A percentile compares a stretch with the other conserved stretches of the same genome.
Evolutionary conservation across 2,888 invertebrate species (phyloP).

Genomic region (Meiosimyza decipiens): DNA sequence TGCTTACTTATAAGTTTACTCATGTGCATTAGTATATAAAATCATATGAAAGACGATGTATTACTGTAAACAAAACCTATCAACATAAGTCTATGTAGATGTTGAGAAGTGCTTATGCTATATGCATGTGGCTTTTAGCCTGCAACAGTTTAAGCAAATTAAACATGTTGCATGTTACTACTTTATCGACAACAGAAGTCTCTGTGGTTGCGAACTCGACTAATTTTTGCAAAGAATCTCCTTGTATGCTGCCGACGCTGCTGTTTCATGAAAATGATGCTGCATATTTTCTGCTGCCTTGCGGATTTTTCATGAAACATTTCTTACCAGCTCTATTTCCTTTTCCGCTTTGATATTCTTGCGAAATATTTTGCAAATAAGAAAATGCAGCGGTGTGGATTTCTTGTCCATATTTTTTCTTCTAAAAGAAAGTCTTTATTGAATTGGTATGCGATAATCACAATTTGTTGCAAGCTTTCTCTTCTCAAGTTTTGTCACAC

Average conservation of each 20-base stretch:
- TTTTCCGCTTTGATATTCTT: background rate
- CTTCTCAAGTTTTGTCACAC: too few species aligned
- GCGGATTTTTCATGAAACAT: background rate
- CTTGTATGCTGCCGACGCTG: background rate
- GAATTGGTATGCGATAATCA: too few species aligned
- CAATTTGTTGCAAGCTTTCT: too few species aligned
- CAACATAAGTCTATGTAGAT: background rate
- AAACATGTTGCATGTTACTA: background rate
- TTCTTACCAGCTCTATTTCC: too few species aligned
- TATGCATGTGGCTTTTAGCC: background rate
- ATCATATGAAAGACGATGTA: too few species aligned
- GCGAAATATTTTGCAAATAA: too few species aligned
- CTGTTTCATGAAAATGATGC: background rate
- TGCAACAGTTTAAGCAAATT: background rate
- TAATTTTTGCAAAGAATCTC: slow-evolving; percentile 45
- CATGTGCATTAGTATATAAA: background rate
- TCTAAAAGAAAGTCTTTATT: too few species aligned
- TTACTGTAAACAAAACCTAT: too few species aligned
- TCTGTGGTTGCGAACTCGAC: slow-evolving; percentile 9
- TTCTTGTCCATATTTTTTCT: too few species aligned
- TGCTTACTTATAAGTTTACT: background rate
- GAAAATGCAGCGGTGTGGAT: too few species aligned
- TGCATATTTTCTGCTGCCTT: background rate
- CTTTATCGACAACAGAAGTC: background rate
- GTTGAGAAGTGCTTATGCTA: background rate